Base-by-base conservation (phyloP, 2,797 vertebrate species). In the Vireo griseus region DNA sequence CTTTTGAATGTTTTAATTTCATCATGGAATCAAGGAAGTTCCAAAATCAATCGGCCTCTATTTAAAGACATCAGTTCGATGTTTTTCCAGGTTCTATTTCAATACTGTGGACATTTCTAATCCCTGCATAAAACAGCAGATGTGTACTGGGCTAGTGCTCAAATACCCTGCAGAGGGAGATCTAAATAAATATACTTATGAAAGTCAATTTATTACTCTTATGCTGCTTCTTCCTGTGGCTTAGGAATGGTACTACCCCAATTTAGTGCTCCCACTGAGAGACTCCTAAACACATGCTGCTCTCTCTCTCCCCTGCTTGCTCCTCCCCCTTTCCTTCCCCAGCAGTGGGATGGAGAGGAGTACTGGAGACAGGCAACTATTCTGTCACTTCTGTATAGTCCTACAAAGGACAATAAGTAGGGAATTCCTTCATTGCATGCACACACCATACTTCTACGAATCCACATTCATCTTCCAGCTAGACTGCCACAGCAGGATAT, bases 171-270 rank as follows among this genome's bases (percentile, higher is more conserved):
- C 69, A 90, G 74, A 86, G 31, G 12, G 17, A 84, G 12, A 81
- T 51, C 37, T 61, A 80, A 80, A 62, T 67, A 85, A 83, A 85
- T 72, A 63, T 25, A 51, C 6, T 73, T 83, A 85, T 79, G 57
- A 62, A 92, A 94, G 67, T 37, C 42, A 87, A 73, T 93, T 88
- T 84, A 81, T 81, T 86, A 66, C 40, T 84, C 19, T 68, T 69
- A 13, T 6, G 37, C 63, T 82, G 40, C 37, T 51, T 13, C 29
- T 57, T 31, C 5, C 47, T 7, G 11, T 22, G 21, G 10, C 12
- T 58, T 58, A 77, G 58, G 39, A 83, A 58, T 35, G 15, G 39
- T 71, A 77, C 10, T 45, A 57, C 5, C 24, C 20, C 45, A 58
- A 4, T 39, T 58, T 25, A 58, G 29, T 26, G 5, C 45, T 51